These are phyloP conservation scores for Drosophila nigromelanica DNA, from an alignment of 1,140 invertebrate genomes.

Conservation along the genomic window DNA sequence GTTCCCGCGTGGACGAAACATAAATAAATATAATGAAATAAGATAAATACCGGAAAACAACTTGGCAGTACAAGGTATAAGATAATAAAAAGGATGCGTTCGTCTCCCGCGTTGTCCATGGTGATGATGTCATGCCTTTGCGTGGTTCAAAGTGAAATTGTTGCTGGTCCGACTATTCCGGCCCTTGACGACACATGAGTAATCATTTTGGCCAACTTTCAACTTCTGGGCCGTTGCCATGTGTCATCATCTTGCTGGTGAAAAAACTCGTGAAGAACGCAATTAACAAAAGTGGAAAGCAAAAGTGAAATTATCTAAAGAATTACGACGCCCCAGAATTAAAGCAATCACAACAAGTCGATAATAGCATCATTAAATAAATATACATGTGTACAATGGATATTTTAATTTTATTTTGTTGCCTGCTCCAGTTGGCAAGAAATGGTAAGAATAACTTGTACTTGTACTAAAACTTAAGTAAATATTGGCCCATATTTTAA, in stretches of 20 bases:
- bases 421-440: constrained; percentile 50
- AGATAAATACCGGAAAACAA: constrained; percentile 36
- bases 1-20: background rate
- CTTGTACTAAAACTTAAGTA: too few relatives aligned
- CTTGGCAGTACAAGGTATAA: background rate
- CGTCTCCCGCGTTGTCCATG: constrained; percentile 19
- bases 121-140: constrained; percentile 69
- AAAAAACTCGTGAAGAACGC: constrained; percentile 13
- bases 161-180: constrained; percentile 44
- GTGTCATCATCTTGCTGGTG: constrained; percentile 60
- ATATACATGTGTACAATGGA: constrained; percentile 51
- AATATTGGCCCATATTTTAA: too few relatives aligned
- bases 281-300: background rate
- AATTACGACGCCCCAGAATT: constrained; percentile 4
- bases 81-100: constrained; percentile 45
- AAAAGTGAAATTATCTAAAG: background rate
- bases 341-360: background rate
- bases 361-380: constrained; percentile 30
- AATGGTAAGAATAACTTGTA: constrained; percentile 56
- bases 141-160: constrained; percentile 66
- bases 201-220: constrained; percentile 41
- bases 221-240: constrained; percentile 46
- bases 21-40: constrained; percentile 9
- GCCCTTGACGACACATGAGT: constrained; percentile 56
- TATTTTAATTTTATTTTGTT: constrained; percentile 54